Conservation (phyloP, 2,888 invertebrate species). For the Cheilosia pagana region DNA sequence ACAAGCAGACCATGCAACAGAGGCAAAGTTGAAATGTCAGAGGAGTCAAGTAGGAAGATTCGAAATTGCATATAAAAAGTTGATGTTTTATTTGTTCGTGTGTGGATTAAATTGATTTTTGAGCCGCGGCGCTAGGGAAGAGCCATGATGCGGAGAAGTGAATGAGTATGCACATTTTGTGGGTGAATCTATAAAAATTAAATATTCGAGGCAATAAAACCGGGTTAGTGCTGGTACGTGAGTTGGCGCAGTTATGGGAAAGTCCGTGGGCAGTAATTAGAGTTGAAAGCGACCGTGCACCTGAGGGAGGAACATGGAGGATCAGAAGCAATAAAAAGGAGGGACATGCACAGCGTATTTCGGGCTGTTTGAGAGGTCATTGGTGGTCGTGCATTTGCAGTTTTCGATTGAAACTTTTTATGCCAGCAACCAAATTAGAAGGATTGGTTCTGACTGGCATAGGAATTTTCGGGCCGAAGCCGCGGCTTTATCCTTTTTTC, state of each 20-base stretch:
- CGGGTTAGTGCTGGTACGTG: constrained; percentile 18
- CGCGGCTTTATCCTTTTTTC: too few species aligned
- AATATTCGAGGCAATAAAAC: constrained; percentile 21
- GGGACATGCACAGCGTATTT: too few species aligned
- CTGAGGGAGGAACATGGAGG: neutral
- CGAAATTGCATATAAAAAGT: constrained; percentile 49
- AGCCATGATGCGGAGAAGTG: neutral
- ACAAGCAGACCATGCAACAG: neutral
- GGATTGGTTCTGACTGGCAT: too few species aligned
- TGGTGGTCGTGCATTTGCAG: too few species aligned
- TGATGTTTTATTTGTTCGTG: constrained; percentile 11
- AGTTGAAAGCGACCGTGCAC: neutral
- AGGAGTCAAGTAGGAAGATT: constrained; percentile 63
- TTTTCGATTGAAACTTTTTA: too few species aligned
- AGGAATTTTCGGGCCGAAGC: too few species aligned
- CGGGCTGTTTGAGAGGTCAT: too few species aligned
- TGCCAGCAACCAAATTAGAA: too few species aligned
- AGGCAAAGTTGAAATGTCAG: constrained; percentile 56
- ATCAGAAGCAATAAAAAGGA: too few species aligned
- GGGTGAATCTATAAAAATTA: constrained; percentile 16
- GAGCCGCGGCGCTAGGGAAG: neutral
- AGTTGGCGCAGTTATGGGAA: constrained; percentile 9
- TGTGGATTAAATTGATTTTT: constrained; percentile 46
- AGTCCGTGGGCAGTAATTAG: neutral
- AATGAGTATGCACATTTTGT: constrained; percentile 4